Conservation (phyloP, 2,113 vertebrate genomes). For the Mandrillus leucophaeus region DNA sequence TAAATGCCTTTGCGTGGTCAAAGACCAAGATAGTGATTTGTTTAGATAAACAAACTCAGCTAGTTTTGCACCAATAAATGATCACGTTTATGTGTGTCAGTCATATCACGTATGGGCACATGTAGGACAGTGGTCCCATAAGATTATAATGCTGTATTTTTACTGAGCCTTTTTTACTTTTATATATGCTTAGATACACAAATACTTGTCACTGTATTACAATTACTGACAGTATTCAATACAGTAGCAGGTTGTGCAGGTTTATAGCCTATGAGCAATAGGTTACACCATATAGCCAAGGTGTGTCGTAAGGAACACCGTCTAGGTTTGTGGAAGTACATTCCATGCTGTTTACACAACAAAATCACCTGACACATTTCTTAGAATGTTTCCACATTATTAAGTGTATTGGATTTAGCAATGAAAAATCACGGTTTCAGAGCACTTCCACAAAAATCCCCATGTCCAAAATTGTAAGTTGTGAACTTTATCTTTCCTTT, state of each 20-base stretch:
- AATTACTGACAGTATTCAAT: neutral
- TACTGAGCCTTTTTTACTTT: neutral
- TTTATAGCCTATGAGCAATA: neutral
- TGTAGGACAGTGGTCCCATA: neutral
- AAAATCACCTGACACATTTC: neutral
- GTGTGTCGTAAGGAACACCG: too few relatives aligned
- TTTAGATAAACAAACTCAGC: neutral
- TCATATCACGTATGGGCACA: neutral
- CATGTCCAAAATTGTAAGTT: neutral
- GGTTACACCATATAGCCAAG: neutral
- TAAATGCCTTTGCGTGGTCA: neutral
- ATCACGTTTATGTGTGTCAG: neutral
- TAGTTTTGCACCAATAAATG: conserved; percentile 45
- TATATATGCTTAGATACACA: neutral
- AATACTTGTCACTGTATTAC: neutral
- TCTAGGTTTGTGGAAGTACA: neutral
- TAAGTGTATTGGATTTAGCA: neutral
- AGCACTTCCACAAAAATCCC: neutral
- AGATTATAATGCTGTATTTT: neutral
- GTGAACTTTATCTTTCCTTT: neutral
- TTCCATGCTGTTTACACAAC: neutral
- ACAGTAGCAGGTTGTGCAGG: neutral
- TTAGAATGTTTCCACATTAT: neutral
- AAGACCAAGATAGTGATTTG: neutral
- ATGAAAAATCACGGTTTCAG: neutral